Percentiles rank a stretch among this genome's conserved stretches.
Conservation (phyloP, 2,888 invertebrate species). For the Rhamphomyia laevipes region DNA sequence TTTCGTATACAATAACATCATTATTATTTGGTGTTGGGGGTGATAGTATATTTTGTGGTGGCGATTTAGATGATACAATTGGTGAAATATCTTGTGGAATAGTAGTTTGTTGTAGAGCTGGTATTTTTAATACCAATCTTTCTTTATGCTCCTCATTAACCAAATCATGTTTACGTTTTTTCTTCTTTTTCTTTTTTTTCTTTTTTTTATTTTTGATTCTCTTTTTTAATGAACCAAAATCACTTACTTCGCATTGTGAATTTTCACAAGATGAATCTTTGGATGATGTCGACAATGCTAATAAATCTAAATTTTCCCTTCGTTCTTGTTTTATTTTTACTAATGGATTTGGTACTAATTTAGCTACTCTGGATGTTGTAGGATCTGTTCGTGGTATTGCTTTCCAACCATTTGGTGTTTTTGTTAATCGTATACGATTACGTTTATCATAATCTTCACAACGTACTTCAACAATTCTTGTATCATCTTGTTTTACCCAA, state of each 20-base stretch:
- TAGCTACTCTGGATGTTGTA: conserved; percentile 28
- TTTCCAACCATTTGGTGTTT: conserved; percentile 70
- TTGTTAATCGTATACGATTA: conserved; percentile 71
- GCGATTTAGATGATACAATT: no score
- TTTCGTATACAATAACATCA: conserved; percentile 21
- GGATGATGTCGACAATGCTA: not conserved
- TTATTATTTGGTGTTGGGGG: conserved; percentile 7
- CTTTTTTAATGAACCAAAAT: not conserved
- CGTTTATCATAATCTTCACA: conserved; percentile 81
- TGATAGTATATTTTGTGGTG: not conserved
- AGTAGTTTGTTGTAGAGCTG: no score
- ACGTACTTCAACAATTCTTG: conserved; percentile 68
- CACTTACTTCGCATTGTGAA: not conserved
- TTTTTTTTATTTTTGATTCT: conserved; percentile 16
- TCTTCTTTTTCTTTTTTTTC: conserved; percentile 20
- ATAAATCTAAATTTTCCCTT: conserved; percentile 7
- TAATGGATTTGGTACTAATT: conserved; percentile 36
- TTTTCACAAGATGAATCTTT: conserved; percentile 6
- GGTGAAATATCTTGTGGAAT: no score
- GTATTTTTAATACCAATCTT: conserved; percentile 4
- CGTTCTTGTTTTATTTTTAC: conserved; percentile 33
- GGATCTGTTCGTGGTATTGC: conserved; percentile 66
- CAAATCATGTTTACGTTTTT: conserved; percentile 25
- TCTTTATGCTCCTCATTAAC: conserved; percentile 19
- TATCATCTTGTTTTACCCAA: conserved; percentile 72